Evolutionary conservation across 1,140 invertebrate genomes (phyloP), one percentile per base, ranked within the genome.

Genomic region (Oryzaephilus surinamensis): DNA sequence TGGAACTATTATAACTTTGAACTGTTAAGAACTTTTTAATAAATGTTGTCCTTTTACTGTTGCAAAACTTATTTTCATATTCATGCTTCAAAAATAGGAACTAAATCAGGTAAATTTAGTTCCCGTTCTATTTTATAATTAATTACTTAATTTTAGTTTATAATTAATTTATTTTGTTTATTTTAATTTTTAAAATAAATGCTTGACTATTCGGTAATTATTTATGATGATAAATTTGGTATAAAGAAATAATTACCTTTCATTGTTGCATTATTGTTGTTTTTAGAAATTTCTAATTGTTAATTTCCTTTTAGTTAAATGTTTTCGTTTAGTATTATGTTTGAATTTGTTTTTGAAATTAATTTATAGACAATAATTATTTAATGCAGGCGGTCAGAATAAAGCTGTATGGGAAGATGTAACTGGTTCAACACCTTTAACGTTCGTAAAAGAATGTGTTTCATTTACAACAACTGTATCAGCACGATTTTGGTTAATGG

Each of bases 381-480:
- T 31, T 7, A n/a, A 23, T 21, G 36, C 66, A 93, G 91, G 90
- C 46, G 91, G 91, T 36, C 84, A 89, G 55, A 84, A 86, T 43
- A 81, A 90, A 57, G 92, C 94, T 21, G 86, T 94, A 51, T 97
- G 93, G 93, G 93, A 97, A 67, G 93, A 97, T 63, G 92, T 97
- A 18, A 97, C 93, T 15, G 91, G 90, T 23, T 91, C 87, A 28
- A 96, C 92, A 11, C 90, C 91, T 15, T 71, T 97, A 34, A 91
- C 89, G 2, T 86, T 97, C 63, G 86, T 93, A 41, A 93, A 94
- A 53, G 89, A 97, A 61, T 95, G 91, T 63, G 92, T 95, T 5
- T 93, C 90, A 15, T 97, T 97, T 64, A 96, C 93, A 2, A 97
- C 93, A 17, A 96, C 92, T 3, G 92, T 97, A 0, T 97, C 93